Evolutionary conservation across 2,797 vertebrate species (phyloP).

Genomic region (Poecilia picta): DNA sequence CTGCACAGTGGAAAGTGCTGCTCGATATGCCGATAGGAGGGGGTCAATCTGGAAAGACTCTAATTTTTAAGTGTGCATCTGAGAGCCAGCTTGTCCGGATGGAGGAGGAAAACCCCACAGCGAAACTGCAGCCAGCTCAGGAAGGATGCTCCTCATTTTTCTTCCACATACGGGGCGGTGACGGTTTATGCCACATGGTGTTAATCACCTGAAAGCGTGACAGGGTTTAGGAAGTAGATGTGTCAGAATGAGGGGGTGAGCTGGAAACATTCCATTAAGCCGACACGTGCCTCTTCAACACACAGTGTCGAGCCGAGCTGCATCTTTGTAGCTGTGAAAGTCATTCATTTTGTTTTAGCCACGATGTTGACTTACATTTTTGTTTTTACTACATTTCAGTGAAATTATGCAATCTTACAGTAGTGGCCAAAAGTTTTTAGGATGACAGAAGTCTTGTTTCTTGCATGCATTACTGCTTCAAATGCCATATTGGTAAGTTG

Average conservation of each 20-base stretch:
- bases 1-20: constrained; percentile 68
- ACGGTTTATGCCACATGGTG: constrained; percentile 53
- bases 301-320: neutral
- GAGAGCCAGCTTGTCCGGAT: constrained; percentile 38
- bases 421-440: neutral
- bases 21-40: constrained; percentile 63
- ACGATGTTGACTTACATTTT: neutral
- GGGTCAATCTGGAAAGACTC: constrained; percentile 54
- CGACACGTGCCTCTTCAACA: constrained; percentile 44
- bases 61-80: constrained; percentile 23
- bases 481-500: neutral
- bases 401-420: neutral
- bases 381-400: neutral
- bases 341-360: neutral
- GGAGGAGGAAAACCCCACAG: constrained; percentile 69
- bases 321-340: neutral
- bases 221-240: constrained; percentile 59
- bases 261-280: constrained; percentile 58
- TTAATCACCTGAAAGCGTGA: constrained; percentile 68
- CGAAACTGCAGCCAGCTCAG: constrained; percentile 69
- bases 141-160: constrained; percentile 74
- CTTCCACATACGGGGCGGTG: constrained; percentile 30
- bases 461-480: neutral
- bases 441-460: neutral
- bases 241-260: constrained; percentile 37